Percentiles rank a stretch among this genome's conserved stretches.
Evolutionary conservation across 2,113 vertebrate species (phyloP).

Genomic region (Hepsetus odoe): DNA sequence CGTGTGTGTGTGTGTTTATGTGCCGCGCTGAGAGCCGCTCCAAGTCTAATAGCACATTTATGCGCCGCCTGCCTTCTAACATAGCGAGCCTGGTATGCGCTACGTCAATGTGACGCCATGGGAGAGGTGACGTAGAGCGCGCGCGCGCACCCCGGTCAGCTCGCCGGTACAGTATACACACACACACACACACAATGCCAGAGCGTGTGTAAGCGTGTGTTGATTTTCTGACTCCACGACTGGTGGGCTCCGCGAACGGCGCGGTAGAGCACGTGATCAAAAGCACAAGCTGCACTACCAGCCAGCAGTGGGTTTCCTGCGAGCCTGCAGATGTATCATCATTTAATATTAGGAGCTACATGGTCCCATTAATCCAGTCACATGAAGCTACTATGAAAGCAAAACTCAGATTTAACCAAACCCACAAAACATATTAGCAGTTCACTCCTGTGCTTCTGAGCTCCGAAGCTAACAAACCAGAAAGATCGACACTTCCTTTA

Average conservation of each 20-base stretch:
- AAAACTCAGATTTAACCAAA: not conserved
- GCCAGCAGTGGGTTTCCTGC: not conserved
- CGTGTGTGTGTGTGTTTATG: slow-evolving; percentile 88
- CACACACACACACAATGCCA: slow-evolving; percentile 71
- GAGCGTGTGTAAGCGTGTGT: slow-evolving; percentile 26
- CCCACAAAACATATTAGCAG: too few relatives aligned
- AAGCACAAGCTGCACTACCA: not conserved
- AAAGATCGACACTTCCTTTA: too few relatives aligned
- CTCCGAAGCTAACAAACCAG: too few relatives aligned
- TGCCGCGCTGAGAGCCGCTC: slow-evolving; percentile 76
- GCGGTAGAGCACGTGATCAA: slow-evolving; percentile 30
- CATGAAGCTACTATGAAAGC: not conserved
- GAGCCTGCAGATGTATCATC: not conserved
- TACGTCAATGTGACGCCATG: slow-evolving; percentile 99
- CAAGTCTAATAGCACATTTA: slow-evolving; percentile 88
- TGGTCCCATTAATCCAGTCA: not conserved
- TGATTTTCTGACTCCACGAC: slow-evolving; percentile 18
- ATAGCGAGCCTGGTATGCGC: slow-evolving; percentile 94
- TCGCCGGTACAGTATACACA: slow-evolving; percentile 71
- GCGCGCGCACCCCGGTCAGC: slow-evolving; percentile 69
- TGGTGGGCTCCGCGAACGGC: not conserved
- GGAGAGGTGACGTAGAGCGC: slow-evolving; percentile 88
- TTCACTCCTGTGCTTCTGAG: too few relatives aligned
- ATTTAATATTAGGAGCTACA: not conserved
- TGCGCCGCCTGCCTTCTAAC: slow-evolving; percentile 87